phyloP scores from a whole-genome alignment of 2,888 invertebrate species.

The Plagodis dolabraria region DNA sequence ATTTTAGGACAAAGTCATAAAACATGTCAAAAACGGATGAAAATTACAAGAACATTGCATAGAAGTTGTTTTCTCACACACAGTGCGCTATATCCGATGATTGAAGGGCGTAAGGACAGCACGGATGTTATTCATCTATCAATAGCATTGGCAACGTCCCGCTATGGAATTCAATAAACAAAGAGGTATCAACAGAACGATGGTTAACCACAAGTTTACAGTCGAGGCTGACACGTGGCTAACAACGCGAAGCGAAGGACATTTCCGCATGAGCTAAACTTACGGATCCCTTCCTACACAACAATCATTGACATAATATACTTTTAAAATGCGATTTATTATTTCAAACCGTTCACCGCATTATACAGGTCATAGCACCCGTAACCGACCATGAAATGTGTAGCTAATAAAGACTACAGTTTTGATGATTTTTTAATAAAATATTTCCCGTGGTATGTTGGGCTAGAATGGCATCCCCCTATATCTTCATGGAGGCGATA shows the following conservation, averaged over 20 bases:
- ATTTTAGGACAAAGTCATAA: not conserved
- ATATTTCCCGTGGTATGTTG: too few relatives aligned
- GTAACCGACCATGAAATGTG: too few relatives aligned
- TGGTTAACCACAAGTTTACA: conserved; percentile 36
- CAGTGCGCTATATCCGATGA: conserved; percentile 47
- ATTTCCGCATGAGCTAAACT: not conserved
- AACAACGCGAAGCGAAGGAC: conserved; percentile 48
- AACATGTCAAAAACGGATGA: too few relatives aligned
- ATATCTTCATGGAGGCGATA: too few relatives aligned
- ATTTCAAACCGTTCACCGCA: too few relatives aligned
- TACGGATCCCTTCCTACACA: conserved; percentile 5
- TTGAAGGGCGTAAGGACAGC: conserved; percentile 55
- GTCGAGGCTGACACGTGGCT: conserved; percentile 55
- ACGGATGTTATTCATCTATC: conserved; percentile 64
- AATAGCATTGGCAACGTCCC: conserved; percentile 62
- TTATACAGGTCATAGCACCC: too few relatives aligned
- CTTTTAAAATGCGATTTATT: too few relatives aligned
- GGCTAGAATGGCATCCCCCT: too few relatives aligned
- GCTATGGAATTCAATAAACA: conserved; percentile 59
- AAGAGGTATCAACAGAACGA: conserved; percentile 47
- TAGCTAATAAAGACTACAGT: too few relatives aligned
- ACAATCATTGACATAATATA: conserved; percentile 24
- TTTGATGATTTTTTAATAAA: too few relatives aligned
- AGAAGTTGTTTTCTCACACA: conserved; percentile 25
- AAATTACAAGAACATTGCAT: too few relatives aligned